Evolutionary conservation across 1,140 invertebrate species (phyloP).

Genomic region (Zeugodacus cucurbitae): DNA sequence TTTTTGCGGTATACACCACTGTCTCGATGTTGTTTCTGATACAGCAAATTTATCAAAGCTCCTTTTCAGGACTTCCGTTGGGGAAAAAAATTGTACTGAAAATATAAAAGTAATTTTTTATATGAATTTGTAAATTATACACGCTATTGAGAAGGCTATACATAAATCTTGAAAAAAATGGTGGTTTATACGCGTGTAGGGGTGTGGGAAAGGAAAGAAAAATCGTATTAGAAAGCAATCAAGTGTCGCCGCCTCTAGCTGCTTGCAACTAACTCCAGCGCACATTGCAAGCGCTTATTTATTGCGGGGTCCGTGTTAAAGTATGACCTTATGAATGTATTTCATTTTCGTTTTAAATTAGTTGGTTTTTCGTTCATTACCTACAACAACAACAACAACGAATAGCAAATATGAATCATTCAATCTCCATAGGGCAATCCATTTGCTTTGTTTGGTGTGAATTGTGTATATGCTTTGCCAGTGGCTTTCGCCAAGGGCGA

Average conservation of each 20-base stretch:
- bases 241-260: neutral
- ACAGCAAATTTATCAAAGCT: neutral
- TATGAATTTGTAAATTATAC: neutral
- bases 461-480: neutral
- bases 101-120: neutral
- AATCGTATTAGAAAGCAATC: slow-evolving; percentile 24
- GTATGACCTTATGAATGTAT: neutral
- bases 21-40: neutral
- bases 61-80: neutral
- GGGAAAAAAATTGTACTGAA: neutral
- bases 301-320: neutral
- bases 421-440: too few species aligned
- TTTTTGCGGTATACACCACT: too few species aligned
- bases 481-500: too few species aligned
- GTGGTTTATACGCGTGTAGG: too few species aligned
- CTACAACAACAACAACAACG: neutral
- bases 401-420: neutral
- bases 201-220: neutral
- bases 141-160: neutral
- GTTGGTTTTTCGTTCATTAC: neutral
- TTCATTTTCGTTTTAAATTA: neutral
- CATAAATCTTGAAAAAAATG: too few species aligned
- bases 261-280: neutral
- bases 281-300: neutral
- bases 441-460: neutral